Conservation (phyloP, 2,888 invertebrate genomes). For the Drosophila leonis region DNA sequence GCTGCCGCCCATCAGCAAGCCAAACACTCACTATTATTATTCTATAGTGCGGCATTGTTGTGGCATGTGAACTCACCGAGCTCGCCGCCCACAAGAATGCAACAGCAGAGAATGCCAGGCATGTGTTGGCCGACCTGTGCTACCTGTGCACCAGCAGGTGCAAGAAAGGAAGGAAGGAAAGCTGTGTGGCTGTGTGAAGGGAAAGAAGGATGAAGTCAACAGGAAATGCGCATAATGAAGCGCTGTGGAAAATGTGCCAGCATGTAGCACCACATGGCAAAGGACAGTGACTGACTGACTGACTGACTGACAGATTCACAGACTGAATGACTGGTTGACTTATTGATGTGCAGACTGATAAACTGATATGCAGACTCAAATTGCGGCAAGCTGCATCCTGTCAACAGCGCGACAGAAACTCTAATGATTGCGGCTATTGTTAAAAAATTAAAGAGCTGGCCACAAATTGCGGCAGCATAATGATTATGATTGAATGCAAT, state of each 20-base stretch:
- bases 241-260: conserved; percentile 65
- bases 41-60: conserved; percentile 56
- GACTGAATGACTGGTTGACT: conserved; percentile 33
- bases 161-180: conserved; percentile 52
- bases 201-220: conserved; percentile 5
- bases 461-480: conserved; percentile 12
- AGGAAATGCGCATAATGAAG: conserved; percentile 76
- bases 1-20: conserved; percentile 12
- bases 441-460: conserved; percentile 16
- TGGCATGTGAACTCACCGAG: conserved; percentile 42
- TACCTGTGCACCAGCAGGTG: conserved; percentile 16
- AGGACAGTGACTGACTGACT: conserved; percentile 25
- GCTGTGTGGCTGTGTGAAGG: conserved; percentile 19
- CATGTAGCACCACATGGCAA: conserved; percentile 50
- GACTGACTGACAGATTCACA: conserved; percentile 28
- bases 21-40: conserved; percentile 44
- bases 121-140: conserved; percentile 48
- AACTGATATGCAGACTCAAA: conserved; percentile 32
- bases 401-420: conserved; percentile 24
- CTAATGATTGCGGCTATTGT: conserved; percentile 43
- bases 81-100: conserved; percentile 52
- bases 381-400: conserved; percentile 37
- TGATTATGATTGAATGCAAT: conserved; percentile 17
- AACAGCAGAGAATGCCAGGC: conserved; percentile 41
- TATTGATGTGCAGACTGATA: conserved; percentile 8